These are phyloP conservation scores for Gallinago solitaria DNA, from an alignment of 2,797 vertebrate species.

Conservation along the genomic window DNA sequence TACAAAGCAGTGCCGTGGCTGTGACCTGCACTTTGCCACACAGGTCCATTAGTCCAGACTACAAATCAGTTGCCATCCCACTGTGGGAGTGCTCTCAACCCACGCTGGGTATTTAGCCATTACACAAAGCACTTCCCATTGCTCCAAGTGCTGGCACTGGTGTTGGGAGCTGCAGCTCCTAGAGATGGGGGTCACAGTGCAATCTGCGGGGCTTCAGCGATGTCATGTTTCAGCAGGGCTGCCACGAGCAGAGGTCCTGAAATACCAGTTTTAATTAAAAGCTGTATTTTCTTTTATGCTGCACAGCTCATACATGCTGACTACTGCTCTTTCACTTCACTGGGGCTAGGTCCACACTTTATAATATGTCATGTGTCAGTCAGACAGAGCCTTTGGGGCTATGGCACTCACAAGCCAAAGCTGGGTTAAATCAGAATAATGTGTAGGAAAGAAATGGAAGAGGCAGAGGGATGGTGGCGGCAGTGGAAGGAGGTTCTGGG, in stretches of 20 bases:
- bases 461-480: not conserved
- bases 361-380: slow-evolving; percentile 20
- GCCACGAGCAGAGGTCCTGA: slow-evolving; percentile 48
- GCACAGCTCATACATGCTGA: slow-evolving; percentile 16
- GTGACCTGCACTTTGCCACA: not conserved
- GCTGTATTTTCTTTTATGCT: slow-evolving; percentile 19
- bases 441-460: not conserved
- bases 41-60: not conserved
- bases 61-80: not conserved
- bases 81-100: not conserved
- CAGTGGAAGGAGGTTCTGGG: not conserved
- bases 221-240: slow-evolving; percentile 10
- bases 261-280: slow-evolving; percentile 70
- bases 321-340: slow-evolving; percentile 10
- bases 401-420: not conserved
- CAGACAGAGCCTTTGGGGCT: not conserved
- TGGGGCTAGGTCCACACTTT: not conserved
- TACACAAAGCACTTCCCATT: not conserved
- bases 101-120: not conserved
- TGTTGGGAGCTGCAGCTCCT: not conserved
- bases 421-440: not conserved
- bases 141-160: not conserved
- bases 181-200: not conserved
- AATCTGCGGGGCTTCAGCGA: not conserved
- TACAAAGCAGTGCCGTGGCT: not conserved